phyloP scores from a whole-genome alignment of 2,888 invertebrate species.

The Drosophila cyrtoloma region DNA sequence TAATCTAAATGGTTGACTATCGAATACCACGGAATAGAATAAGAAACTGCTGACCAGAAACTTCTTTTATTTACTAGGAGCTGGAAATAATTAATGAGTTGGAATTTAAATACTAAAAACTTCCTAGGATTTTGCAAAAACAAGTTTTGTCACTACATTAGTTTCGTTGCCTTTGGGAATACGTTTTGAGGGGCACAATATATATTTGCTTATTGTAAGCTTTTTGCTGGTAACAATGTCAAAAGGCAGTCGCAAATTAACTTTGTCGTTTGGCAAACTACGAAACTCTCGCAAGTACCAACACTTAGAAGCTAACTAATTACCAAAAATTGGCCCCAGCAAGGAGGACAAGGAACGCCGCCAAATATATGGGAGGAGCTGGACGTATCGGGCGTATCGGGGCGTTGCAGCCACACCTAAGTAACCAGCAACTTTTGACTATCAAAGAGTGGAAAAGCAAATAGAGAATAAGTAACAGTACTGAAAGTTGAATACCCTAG shows the following conservation, averaged over 20 bases:
- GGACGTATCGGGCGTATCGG: not conserved
- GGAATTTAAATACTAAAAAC: constrained; percentile 13
- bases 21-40: constrained; percentile 3
- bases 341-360: constrained; percentile 1
- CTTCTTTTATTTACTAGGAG: not conserved
- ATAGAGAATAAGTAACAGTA: not conserved
- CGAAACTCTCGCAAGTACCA: constrained; percentile 27
- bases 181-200: constrained; percentile 3
- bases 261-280: constrained; percentile 39
- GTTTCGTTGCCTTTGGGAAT: constrained; percentile 18
- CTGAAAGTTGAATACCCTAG: not conserved
- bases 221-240: constrained; percentile 54
- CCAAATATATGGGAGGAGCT: not conserved
- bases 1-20: not conserved
- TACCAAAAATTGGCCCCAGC: constrained; percentile 46
- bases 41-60: constrained; percentile 1
- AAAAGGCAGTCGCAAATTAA: constrained; percentile 61
- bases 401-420: constrained; percentile 33
- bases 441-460: constrained; percentile 39
- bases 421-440: constrained; percentile 32
- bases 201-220: constrained; percentile 1
- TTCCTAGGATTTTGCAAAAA: not conserved
- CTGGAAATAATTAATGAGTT: constrained; percentile 10
- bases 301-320: constrained; percentile 66
- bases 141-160: constrained; percentile 33